These are phyloP conservation scores for Puffinus mauretanicus DNA, from an alignment of 2,113 vertebrate species.

Conservation along the genomic window DNA sequence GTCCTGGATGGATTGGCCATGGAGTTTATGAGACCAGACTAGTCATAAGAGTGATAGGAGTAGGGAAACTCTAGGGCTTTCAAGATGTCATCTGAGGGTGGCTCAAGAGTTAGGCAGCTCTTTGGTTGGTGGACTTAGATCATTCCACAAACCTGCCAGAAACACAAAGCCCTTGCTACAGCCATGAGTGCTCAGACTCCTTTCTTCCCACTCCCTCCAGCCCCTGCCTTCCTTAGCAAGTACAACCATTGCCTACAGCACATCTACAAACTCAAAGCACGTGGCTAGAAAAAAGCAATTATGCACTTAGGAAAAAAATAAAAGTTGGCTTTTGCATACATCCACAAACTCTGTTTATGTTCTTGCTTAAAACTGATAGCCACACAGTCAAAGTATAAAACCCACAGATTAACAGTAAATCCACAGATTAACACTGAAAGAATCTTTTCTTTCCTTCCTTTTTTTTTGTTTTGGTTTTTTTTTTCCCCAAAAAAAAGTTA, in stretches of 20 bases:
- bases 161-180: neutral
- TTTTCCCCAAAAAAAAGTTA: neutral
- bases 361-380: neutral
- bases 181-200: neutral
- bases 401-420: neutral
- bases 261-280: neutral
- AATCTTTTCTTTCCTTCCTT: neutral
- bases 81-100: neutral
- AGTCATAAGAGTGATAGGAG: neutral
- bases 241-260: neutral
- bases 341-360: neutral
- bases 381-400: neutral
- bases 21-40: neutral
- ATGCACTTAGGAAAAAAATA: neutral
- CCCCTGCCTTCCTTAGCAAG: neutral
- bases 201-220: neutral
- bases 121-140: neutral
- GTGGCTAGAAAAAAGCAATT: neutral
- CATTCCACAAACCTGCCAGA: neutral
- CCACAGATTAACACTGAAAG: neutral
- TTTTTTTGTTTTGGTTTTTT: neutral
- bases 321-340: neutral
- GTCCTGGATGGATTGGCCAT: neutral
- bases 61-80: neutral
- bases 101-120: neutral